Evolutionary conservation across 2,888 invertebrate species (phyloP).

Genomic region (Noctua comes): DNA sequence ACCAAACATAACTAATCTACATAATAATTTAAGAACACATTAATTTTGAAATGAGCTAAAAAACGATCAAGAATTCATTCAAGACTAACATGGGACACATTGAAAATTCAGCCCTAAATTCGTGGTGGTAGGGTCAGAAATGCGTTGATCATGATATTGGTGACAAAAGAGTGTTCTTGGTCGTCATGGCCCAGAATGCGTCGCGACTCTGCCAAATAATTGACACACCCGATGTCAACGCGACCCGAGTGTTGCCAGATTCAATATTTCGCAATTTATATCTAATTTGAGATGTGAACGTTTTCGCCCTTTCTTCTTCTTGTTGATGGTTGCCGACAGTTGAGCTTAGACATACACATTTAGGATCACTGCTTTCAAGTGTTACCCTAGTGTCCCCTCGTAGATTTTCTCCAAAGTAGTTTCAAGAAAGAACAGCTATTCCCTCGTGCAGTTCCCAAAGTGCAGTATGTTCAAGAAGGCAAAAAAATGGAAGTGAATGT

Average conservation of each 20-base stretch:
- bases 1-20: conserved; percentile 34
- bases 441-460: not conserved
- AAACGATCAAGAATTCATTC: conserved; percentile 43
- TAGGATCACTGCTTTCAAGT: not conserved
- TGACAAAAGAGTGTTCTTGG: conserved; percentile 80
- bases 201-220: conserved; percentile 86
- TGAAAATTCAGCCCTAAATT: conserved; percentile 50
- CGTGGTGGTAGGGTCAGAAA: conserved; percentile 49
- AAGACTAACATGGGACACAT: conserved; percentile 25
- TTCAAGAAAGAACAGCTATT: not conserved
- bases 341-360: not conserved
- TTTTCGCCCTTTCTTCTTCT: conserved; percentile 45
- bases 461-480: not conserved
- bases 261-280: conserved; percentile 85
- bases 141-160: conserved; percentile 61
- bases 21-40: conserved; percentile 58
- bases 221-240: conserved; percentile 86
- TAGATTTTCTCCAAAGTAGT: not conserved
- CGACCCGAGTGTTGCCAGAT: conserved; percentile 80
- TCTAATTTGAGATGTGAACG: conserved; percentile 77
- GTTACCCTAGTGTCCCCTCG: not conserved
- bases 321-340: conserved; percentile 23
- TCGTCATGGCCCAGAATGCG: conserved; percentile 87
- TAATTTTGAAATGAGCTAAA: conserved; percentile 52
- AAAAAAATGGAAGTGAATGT: not conserved